Evolutionary conservation across 2,113 vertebrate species (phyloP).

Genomic region (Propithecus coquereli): DNA sequence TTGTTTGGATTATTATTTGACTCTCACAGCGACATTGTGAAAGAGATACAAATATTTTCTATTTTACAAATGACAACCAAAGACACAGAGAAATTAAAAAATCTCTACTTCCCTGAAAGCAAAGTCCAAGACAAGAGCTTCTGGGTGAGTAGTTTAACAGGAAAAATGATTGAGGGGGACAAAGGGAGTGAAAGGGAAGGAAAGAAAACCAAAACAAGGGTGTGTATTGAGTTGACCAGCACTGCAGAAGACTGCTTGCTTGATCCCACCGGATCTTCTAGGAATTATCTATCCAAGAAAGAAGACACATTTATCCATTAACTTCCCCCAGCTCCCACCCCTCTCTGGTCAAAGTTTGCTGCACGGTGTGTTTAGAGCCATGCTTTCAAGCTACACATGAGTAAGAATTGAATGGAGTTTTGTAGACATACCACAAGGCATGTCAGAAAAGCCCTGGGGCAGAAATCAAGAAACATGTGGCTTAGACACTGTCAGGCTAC

Average conservation of each 20-base stretch:
- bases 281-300: neutral
- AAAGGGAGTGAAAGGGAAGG: neutral
- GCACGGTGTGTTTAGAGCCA: neutral
- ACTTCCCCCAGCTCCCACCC: neutral
- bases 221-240: neutral
- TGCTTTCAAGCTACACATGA: neutral
- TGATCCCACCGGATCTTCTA: neutral
- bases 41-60: neutral
- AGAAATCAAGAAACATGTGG: neutral
- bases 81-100: neutral
- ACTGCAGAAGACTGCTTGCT: neutral
- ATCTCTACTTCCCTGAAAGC: neutral
- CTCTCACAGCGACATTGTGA: neutral
- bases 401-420: neutral
- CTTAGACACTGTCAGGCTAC: neutral
- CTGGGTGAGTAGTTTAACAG: neutral
- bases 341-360: neutral
- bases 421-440: neutral
- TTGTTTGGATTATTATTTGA: neutral
- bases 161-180: neutral
- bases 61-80: neutral
- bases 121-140: neutral
- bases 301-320: neutral
- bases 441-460: neutral
- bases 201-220: neutral